Evolutionary conservation across 2,888 invertebrate species (phyloP).

Genomic region (Spisula solida): DNA sequence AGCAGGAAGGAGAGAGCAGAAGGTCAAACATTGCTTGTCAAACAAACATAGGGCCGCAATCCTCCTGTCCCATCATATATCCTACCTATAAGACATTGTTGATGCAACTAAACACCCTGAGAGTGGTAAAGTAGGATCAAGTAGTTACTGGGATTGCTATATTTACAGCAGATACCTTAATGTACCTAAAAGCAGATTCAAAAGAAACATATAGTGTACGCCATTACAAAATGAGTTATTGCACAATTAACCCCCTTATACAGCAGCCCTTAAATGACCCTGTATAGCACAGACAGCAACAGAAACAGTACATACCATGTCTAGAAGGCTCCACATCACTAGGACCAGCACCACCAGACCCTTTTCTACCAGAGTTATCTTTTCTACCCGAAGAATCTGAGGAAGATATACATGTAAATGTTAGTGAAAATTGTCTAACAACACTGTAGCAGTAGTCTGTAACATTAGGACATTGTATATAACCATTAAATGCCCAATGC

Average conservation of each 20-base stretch:
- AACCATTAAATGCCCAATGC: too few species aligned
- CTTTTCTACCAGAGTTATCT: background rate
- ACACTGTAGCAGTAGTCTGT: too few species aligned
- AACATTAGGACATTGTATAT: too few species aligned
- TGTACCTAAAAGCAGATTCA: too few species aligned
- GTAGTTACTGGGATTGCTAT: too few species aligned
- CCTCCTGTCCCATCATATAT: background rate
- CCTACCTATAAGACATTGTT: background rate
- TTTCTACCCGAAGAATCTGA: conserved; percentile 34
- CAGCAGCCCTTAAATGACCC: background rate
- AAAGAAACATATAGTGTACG: too few species aligned
- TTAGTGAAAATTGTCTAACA: background rate
- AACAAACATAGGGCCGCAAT: background rate
- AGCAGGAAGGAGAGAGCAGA: background rate
- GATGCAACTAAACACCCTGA: background rate
- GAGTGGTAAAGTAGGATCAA: too few species aligned
- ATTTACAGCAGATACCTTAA: too few species aligned
- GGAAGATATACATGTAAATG: background rate
- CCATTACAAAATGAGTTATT: too few species aligned
- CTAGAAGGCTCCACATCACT: conserved; percentile 64
- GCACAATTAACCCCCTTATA: background rate
- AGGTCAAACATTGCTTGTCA: background rate
- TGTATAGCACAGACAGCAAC: background rate
- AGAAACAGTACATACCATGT: conserved; percentile 56
- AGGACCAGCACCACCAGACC: conserved; percentile 38